phyloP scores from a whole-genome alignment of 2,113 vertebrate genomes.

The Craseonycteris thonglongyai region DNA sequence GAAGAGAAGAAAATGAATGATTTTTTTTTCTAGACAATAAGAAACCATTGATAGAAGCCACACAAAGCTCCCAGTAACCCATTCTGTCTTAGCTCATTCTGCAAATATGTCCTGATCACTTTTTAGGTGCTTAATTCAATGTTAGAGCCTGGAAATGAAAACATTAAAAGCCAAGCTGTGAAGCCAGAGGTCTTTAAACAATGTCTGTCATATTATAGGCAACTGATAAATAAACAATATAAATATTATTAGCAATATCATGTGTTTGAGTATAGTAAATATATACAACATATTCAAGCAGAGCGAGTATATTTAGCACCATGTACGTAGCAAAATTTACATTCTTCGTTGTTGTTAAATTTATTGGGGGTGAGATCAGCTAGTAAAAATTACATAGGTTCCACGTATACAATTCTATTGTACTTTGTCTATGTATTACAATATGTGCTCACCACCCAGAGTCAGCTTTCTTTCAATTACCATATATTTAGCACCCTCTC shows the following conservation, averaged over 20 bases:
- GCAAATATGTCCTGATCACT: background rate
- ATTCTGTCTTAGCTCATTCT: accelerated
- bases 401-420: too few species aligned
- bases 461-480: too few species aligned
- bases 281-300: background rate
- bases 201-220: background rate
- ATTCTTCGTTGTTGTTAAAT: too few species aligned
- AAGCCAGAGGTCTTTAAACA: background rate
- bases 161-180: background rate
- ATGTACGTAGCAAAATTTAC: accelerated
- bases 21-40: background rate
- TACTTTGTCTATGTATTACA: too few species aligned
- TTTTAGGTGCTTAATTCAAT: background rate
- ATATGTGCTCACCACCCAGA: too few species aligned
- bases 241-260: background rate
- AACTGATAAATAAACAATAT: background rate
- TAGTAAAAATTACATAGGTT: too few species aligned
- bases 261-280: background rate
- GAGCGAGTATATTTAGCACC: too few species aligned
- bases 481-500: too few species aligned
- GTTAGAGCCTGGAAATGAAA: background rate
- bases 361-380: too few species aligned
- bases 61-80: accelerated
- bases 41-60: background rate
- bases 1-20: background rate